Conservation (phyloP, 1,140 invertebrate species). For the Bombus haemorrhoidalis region DNA sequence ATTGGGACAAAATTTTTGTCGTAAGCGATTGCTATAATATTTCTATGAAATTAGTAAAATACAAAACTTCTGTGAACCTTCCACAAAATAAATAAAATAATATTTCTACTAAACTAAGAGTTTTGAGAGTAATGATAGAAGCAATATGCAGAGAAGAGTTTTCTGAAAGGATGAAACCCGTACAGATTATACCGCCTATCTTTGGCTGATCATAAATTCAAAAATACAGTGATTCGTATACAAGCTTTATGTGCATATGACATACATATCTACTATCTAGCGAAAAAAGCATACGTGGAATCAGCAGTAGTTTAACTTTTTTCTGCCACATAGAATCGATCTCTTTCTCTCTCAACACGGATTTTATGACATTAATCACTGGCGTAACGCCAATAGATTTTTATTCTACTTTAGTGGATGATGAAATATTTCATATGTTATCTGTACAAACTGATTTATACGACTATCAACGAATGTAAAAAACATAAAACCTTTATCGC, state of each 20-base stretch:
- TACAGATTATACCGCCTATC: not conserved
- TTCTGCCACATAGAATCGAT: not conserved
- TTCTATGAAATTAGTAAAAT: too few species aligned
- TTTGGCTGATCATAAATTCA: not conserved
- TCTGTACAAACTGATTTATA: not conserved
- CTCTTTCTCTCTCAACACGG: not conserved
- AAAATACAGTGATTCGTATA: not conserved
- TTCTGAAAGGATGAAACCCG: not conserved
- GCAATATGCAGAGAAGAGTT: too few species aligned
- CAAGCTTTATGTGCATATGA: too few species aligned
- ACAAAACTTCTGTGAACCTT: too few species aligned
- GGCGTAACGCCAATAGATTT: not conserved
- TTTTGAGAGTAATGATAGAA: too few species aligned
- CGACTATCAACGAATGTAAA: not conserved
- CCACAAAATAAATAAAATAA: too few species aligned
- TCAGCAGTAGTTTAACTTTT: not conserved
- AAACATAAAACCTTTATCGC: conserved; percentile 1
- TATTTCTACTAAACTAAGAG: too few species aligned
- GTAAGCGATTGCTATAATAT: too few species aligned
- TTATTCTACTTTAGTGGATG: conserved; percentile 8
- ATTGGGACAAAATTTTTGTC: too few species aligned
- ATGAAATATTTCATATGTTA: not conserved
- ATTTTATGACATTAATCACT: not conserved
- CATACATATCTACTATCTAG: too few species aligned
- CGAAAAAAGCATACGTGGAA: not conserved